A percentile compares a stretch with the other conserved stretches of the same genome.
Evolutionary conservation across 2,113 vertebrate species (phyloP).

Genomic region (Meriones unguiculatus): DNA sequence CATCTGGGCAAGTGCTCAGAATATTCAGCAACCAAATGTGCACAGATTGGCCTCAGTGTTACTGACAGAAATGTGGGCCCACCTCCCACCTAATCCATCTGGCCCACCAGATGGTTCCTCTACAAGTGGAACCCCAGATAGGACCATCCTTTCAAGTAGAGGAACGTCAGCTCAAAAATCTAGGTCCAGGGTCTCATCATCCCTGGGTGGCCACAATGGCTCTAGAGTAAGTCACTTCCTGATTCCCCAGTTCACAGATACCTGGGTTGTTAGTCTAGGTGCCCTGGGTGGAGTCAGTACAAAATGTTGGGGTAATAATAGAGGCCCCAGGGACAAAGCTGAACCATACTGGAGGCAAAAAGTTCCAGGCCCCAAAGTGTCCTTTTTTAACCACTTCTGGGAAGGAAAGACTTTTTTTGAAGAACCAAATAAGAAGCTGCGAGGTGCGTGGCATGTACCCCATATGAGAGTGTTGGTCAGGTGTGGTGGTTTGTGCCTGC

Average conservation of each 20-base stretch:
- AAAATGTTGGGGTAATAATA: not conserved
- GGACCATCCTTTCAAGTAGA: conserved; percentile 37
- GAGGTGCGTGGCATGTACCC: not conserved
- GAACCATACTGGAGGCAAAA: conserved; percentile 15
- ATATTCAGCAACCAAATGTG: not conserved
- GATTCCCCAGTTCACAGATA: not conserved
- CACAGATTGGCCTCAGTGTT: not conserved
- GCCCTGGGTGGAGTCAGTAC: not conserved
- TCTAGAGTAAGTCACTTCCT: conserved; percentile 65
- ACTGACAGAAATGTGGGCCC: conserved; percentile 19
- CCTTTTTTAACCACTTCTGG: not conserved
- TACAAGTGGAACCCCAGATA: not conserved
- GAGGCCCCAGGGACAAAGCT: conserved; percentile 4
- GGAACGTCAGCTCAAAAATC: not conserved
- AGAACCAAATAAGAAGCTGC: not conserved
- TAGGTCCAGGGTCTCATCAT: not conserved
- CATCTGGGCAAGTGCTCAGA: no score
- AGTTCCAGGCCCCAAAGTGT: no score
- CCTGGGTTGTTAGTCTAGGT: not conserved
- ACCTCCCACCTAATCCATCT: not conserved
- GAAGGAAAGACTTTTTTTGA: not conserved
- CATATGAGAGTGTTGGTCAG: not conserved
- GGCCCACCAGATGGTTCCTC: not conserved
- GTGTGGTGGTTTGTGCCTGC: not conserved
- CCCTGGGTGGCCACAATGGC: not conserved